These are phyloP conservation scores for Melanotaenia parkinsoni DNA, from an alignment of 2,797 vertebrate species.

Conservation along the genomic window DNA sequence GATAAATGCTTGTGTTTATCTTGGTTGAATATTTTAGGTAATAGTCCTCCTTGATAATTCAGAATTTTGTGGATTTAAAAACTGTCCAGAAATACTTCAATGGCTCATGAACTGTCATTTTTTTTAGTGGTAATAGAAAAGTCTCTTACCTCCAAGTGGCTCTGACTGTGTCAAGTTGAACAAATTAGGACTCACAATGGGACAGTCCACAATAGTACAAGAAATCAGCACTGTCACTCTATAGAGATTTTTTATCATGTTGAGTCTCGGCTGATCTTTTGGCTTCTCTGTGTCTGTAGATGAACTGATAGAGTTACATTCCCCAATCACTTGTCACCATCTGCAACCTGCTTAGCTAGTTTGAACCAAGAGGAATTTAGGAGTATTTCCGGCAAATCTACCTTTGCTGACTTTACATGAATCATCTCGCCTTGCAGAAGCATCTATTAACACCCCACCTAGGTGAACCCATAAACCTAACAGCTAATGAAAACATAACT, in stretches of 20 bases:
- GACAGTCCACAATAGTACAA: neutral
- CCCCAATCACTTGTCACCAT: constrained; percentile 69
- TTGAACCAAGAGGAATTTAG: constrained; percentile 59
- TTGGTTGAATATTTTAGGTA: neutral
- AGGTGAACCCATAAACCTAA: neutral
- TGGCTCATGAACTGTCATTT: neutral
- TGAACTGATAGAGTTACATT: constrained; percentile 66
- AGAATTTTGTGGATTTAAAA: neutral
- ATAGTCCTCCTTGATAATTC: neutral
- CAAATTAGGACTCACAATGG: neutral
- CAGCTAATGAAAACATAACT: constrained; percentile 22
- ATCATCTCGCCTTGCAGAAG: neutral
- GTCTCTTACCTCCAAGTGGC: neutral
- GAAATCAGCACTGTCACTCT: neutral
- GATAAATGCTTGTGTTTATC: neutral
- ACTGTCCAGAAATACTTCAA: neutral
- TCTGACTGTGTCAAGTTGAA: neutral
- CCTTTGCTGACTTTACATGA: neutral
- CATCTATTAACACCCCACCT: neutral
- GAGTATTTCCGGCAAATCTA: constrained; percentile 46
- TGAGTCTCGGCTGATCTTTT: neutral
- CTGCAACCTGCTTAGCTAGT: constrained; percentile 79
- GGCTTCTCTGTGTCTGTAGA: constrained; percentile 14
- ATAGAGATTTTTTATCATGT: neutral
- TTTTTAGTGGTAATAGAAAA: neutral